Percentiles rank a stretch among this genome's conserved stretches.
Conservation (phyloP, 1,140 invertebrate species). For the Brachionus manjavacas region DNA sequence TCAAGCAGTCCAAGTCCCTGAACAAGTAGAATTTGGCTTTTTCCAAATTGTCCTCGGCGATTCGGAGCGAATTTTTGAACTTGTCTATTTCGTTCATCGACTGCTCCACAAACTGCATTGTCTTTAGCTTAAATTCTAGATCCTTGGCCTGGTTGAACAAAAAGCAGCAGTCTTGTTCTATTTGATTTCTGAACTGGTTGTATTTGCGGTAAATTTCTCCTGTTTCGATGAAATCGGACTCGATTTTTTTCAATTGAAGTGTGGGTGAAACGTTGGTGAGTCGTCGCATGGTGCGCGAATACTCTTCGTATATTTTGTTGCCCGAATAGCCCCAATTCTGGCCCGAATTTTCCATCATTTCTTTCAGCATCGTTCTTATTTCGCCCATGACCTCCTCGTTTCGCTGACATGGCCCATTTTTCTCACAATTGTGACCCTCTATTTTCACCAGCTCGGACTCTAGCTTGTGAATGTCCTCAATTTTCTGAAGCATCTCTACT, state of each 20-base stretch:
- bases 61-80: constrained; percentile 23
- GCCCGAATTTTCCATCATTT: constrained; percentile 24
- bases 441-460: constrained; percentile 26
- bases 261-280: neutral
- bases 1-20: neutral
- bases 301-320: constrained; percentile 20
- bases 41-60: constrained; percentile 1
- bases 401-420: neutral
- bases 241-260: constrained; percentile 11
- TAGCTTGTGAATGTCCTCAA: constrained; percentile 33
- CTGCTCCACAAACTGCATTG: neutral
- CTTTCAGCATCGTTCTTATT: constrained; percentile 20
- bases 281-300: neutral
- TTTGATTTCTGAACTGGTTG: constrained; percentile 15
- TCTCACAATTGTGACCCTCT: neutral
- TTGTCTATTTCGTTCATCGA: constrained; percentile 32
- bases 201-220: constrained; percentile 9
- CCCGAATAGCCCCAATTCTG: neutral
- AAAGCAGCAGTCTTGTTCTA: constrained; percentile 19
- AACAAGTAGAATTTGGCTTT: constrained; percentile 33
- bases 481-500: constrained; percentile 38
- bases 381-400: neutral
- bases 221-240: constrained; percentile 17
- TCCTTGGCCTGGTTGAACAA: neutral
- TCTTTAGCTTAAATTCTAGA: neutral